Evolutionary conservation across 1,140 invertebrate species (phyloP).

Genomic region (Lycorma delicatula): DNA sequence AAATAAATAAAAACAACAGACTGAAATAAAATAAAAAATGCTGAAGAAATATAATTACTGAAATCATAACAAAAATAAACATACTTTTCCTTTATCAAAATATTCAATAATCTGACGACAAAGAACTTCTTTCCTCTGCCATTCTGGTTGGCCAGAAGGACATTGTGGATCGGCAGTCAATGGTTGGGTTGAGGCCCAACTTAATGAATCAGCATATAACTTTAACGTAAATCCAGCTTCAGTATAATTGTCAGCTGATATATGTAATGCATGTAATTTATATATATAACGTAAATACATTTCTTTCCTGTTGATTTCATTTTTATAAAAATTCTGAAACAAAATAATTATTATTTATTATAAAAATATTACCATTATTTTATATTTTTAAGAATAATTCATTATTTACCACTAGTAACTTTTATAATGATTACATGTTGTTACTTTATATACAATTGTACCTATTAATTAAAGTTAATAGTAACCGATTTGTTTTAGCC

Average conservation of each 20-base stretch:
- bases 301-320: conserved; percentile 89
- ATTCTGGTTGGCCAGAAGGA: conserved; percentile 63
- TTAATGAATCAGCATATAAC: conserved; percentile 83
- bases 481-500: no score
- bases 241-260: conserved; percentile 88
- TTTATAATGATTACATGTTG: not conserved
- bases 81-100: conserved; percentile 88
- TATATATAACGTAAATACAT: conserved; percentile 97
- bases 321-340: conserved; percentile 91
- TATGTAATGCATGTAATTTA: conserved; percentile 89
- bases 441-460: no score
- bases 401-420: no score
- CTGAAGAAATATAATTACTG: not conserved
- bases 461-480: no score
- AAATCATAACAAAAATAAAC: conserved; percentile 9
- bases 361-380: not conserved
- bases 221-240: conserved; percentile 94
- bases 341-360: conserved; percentile 24
- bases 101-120: conserved; percentile 89
- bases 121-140: conserved; percentile 85
- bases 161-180: conserved; percentile 46
- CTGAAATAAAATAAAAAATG: not conserved
- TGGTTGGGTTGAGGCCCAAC: conserved; percentile 68
- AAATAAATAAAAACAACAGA: conserved; percentile 1
- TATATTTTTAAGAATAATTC: not conserved